Evolutionary conservation across 2,888 invertebrate genomes (phyloP), one percentile per base, ranked within the genome.

Genomic region (Eurytoma californica): DNA sequence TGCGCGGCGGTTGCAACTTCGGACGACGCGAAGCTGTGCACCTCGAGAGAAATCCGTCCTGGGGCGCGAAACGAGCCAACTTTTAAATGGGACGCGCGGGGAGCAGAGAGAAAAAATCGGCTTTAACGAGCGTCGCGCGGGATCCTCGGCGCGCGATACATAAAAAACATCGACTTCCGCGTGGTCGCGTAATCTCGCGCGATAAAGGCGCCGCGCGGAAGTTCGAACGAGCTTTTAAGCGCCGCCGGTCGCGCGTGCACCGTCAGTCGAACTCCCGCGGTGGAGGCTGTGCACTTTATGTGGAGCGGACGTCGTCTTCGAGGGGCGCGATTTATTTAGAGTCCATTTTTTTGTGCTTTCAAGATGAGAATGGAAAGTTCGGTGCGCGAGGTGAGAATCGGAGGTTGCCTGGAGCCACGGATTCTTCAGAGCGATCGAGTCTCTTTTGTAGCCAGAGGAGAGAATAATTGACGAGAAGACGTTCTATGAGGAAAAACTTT

Each of bases 201-300:
- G 39, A 53, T 73, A 12, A 57, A 55, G 55, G 57, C 53, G 47
- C 28, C n/a, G 39, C 72, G 74, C 74, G 82, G 79, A 86, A 88
- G 84, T 85, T 86, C 72, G 81, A 83, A 85, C 84, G 83, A 86
- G 85, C 86, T 85, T 86, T 87, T 86, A 87, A 86, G 84, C 82
- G 53, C 14, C 28, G 39, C 28, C 58, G 63, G 49, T 18, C 3
- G n/a, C 49, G 28, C 47, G 49, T 12, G n/a, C 20, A 49, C 20
- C n/a, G 12, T 3, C 18, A 0, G 13, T 39, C 49, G 4, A 51
- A 67, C 28, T 65, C 13, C n/a, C 28, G 16, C 18, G 28, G 18
- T n/a, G 30, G 18, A n/a, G 28, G 39, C 3, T 24, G 3, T 30
- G 49, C 53, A 18, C 16, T 63, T 65, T 24, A 14, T 24, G 28